Conservation (phyloP, 2,888 invertebrate genomes). For the Patella ulyssiponensis region DNA sequence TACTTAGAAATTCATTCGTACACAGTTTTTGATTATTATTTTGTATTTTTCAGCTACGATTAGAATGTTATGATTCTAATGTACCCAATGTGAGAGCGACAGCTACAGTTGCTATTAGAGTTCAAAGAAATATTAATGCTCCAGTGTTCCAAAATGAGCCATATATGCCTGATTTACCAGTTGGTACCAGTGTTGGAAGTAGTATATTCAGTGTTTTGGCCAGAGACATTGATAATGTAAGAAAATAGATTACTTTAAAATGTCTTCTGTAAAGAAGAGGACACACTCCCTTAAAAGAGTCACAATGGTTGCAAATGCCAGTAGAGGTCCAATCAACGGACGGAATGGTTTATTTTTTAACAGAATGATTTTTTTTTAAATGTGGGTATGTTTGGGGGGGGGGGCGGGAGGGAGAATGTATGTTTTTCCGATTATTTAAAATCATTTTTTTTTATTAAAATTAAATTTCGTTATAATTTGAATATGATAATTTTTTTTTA, state of each 20-base stretch:
- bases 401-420: not conserved
- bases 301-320: too few relatives aligned
- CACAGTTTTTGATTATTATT: too few relatives aligned
- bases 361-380: too few relatives aligned
- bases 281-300: too few relatives aligned
- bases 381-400: not conserved
- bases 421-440: too few relatives aligned
- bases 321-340: too few relatives aligned
- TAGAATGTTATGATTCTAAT: not conserved
- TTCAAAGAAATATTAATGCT: constrained; percentile 52
- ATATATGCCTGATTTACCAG: constrained; percentile 46
- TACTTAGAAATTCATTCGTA: too few relatives aligned
- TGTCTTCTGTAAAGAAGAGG: not conserved
- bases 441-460: too few relatives aligned
- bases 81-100: not conserved
- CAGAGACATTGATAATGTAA: constrained; percentile 53
- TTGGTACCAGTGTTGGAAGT: constrained; percentile 69
- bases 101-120: constrained; percentile 43
- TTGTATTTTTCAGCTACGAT: not conserved
- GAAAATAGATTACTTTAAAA: constrained; percentile 16
- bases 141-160: constrained; percentile 50
- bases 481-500: not conserved
- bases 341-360: too few relatives aligned
- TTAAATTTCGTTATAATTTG: not conserved
- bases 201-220: constrained; percentile 79